Percentiles rank a stretch among this genome's conserved stretches.
These are phyloP conservation scores for Anoplopoma fimbria DNA, from an alignment of 2,113 vertebrate species.

Conservation along the genomic window DNA sequence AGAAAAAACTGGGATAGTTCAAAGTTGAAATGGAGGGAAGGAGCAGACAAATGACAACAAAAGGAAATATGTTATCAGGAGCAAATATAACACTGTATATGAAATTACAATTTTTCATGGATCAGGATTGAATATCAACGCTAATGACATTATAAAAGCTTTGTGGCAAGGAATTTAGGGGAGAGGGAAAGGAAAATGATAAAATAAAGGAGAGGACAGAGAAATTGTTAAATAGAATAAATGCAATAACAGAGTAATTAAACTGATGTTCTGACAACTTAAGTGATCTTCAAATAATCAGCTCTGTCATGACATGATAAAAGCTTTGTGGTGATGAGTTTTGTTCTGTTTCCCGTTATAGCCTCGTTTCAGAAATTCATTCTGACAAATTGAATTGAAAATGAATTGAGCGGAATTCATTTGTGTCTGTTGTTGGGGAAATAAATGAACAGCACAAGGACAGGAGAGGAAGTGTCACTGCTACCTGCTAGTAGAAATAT, in stretches of 20 bases:
- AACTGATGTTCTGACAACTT: not conserved
- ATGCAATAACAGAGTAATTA: not conserved
- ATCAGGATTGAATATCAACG: not conserved
- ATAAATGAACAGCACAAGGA: slow-evolving; percentile 3
- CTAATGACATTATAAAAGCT: not conserved
- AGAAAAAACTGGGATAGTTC: not conserved
- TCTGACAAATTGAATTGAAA: slow-evolving; percentile 1
- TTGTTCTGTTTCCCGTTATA: not conserved
- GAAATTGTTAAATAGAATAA: not conserved
- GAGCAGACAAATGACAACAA: not conserved
- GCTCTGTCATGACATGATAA: not conserved
- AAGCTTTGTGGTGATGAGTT: not conserved
- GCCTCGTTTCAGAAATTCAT: slow-evolving; percentile 17
- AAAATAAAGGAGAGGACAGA: not conserved
- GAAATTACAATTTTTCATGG: not conserved
- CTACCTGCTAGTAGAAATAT: not conserved
- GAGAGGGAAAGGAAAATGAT: too few relatives aligned
- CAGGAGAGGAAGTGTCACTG: not conserved
- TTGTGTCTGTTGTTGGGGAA: not conserved
- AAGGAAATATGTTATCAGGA: not conserved
- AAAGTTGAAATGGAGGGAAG: not conserved
- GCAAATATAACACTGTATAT: not conserved
- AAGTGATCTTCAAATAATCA: not conserved
- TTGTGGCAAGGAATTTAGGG: not conserved
- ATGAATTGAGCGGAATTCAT: not conserved